Percentiles rank a stretch among this genome's conserved stretches.
Evolutionary conservation across 1,140 invertebrate genomes (phyloP).

Genomic region (Gryon sp.): DNA sequence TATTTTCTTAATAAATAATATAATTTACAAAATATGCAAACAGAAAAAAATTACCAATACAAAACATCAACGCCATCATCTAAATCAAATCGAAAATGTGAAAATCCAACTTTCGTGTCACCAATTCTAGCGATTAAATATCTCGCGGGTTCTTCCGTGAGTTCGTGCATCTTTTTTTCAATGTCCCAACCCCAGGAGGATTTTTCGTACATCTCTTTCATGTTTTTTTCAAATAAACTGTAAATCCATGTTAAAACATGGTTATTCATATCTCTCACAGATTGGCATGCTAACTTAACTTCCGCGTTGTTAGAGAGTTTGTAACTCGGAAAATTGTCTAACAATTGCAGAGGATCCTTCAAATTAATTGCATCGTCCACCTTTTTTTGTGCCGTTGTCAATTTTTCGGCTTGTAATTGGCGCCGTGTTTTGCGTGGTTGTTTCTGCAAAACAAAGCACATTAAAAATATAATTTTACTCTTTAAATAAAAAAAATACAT

Average conservation of each 20-base stretch:
- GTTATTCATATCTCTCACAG: slow-evolving; percentile 73
- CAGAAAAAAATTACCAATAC: slow-evolving; percentile 83
- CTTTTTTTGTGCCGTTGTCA: slow-evolving; percentile 54
- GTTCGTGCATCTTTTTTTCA: slow-evolving; percentile 82
- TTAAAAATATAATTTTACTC: too few relatives aligned
- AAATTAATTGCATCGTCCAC: slow-evolving; percentile 71
- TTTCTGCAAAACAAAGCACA: slow-evolving; percentile 64
- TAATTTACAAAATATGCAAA: not conserved
- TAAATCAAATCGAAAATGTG: slow-evolving; percentile 91
- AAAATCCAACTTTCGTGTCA: slow-evolving; percentile 83
- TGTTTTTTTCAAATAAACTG: slow-evolving; percentile 83
- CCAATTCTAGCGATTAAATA: slow-evolving; percentile 82
- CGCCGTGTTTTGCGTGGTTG: slow-evolving; percentile 68
- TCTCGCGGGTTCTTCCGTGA: slow-evolving; percentile 83
- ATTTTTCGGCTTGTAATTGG: slow-evolving; percentile 69
- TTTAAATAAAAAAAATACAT: too few relatives aligned
- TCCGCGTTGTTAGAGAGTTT: slow-evolving; percentile 66
- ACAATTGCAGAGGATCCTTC: slow-evolving; percentile 64
- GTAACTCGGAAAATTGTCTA: slow-evolving; percentile 71
- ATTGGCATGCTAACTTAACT: slow-evolving; percentile 75
- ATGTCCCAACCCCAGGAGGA: slow-evolving; percentile 84
- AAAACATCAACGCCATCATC: slow-evolving; percentile 88
- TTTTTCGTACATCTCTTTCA: slow-evolving; percentile 82
- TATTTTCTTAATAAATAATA: too few relatives aligned
- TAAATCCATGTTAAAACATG: slow-evolving; percentile 82